These are phyloP conservation scores for Pachyrhynchus sulphureomaculatus DNA, from an alignment of 1,140 invertebrate genomes.

Conservation along the genomic window DNA sequence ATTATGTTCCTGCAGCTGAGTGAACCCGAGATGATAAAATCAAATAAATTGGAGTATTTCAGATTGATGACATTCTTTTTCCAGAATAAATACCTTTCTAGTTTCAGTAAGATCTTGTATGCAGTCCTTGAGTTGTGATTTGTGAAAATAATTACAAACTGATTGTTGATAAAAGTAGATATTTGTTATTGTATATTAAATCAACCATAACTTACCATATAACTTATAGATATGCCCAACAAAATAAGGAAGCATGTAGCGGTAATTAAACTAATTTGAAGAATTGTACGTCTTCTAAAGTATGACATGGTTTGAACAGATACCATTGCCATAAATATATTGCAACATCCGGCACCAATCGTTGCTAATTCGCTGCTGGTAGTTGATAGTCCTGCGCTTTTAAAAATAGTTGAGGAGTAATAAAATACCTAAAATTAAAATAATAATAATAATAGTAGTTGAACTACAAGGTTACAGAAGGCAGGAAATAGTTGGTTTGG, in stretches of 20 bases:
- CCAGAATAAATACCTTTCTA: no score
- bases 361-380: constrained; percentile 65
- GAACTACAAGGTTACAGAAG: background rate
- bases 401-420: constrained; percentile 75
- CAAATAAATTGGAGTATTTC: no score
- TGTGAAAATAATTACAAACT: no score
- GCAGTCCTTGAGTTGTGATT: no score
- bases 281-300: constrained; percentile 58
- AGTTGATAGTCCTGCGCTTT: constrained; percentile 61
- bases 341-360: constrained; percentile 69
- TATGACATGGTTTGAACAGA: constrained; percentile 61
- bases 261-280: constrained; percentile 59
- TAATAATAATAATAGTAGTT: background rate
- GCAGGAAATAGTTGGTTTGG: no score
- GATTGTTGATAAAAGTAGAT: no score
- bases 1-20: no score
- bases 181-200: no score
- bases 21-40: no score
- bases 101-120: no score
- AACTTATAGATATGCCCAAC: constrained; percentile 58
- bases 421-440: constrained; percentile 68
- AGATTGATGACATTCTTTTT: no score
- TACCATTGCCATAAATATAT: constrained; percentile 67
- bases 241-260: constrained; percentile 57
- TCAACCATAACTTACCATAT: constrained; percentile 67